Evolutionary conservation across 1,140 invertebrate species (phyloP).

Genomic region (Heliconius eleuchia): DNA sequence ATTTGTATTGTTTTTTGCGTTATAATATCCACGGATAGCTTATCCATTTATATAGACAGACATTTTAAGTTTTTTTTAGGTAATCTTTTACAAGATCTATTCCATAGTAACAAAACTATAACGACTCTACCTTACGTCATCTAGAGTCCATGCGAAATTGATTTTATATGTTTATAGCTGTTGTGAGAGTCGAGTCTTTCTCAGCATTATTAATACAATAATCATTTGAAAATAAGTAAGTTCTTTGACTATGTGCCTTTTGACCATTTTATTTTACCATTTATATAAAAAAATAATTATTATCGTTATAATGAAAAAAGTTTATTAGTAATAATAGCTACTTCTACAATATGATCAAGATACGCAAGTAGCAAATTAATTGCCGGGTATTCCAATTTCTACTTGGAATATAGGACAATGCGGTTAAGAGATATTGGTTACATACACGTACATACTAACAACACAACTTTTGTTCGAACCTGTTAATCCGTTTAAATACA

Average conservation of each 20-base stretch:
- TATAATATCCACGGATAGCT: slow-evolving; percentile 17
- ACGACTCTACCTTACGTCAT: slow-evolving; percentile 52
- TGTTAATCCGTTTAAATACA: slow-evolving; percentile 38
- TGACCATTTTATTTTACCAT: background rate
- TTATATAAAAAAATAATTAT: background rate
- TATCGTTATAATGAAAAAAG: no score
- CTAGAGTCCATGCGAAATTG: slow-evolving; percentile 53
- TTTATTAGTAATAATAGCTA: background rate
- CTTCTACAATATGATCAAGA: background rate
- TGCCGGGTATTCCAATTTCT: background rate
- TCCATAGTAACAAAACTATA: slow-evolving; percentile 34
- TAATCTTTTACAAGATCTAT: slow-evolving; percentile 22
- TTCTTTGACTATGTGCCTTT: background rate
- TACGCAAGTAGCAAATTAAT: background rate
- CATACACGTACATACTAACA: slow-evolving; percentile 5
- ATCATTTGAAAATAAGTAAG: background rate
- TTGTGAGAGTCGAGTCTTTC: slow-evolving; percentile 21
- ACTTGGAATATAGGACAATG: slow-evolving; percentile 21
- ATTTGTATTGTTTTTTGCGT: background rate
- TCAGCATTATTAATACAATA: slow-evolving; percentile 9
- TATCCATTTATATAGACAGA: slow-evolving; percentile 24
- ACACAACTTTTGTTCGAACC: slow-evolving; percentile 22
- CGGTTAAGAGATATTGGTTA: slow-evolving; percentile 23
- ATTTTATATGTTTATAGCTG: slow-evolving; percentile 45
- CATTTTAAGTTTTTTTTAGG: slow-evolving; percentile 26